phyloP scores from a whole-genome alignment of 2,888 invertebrate genomes.

The Drosophila macrothrix region DNA sequence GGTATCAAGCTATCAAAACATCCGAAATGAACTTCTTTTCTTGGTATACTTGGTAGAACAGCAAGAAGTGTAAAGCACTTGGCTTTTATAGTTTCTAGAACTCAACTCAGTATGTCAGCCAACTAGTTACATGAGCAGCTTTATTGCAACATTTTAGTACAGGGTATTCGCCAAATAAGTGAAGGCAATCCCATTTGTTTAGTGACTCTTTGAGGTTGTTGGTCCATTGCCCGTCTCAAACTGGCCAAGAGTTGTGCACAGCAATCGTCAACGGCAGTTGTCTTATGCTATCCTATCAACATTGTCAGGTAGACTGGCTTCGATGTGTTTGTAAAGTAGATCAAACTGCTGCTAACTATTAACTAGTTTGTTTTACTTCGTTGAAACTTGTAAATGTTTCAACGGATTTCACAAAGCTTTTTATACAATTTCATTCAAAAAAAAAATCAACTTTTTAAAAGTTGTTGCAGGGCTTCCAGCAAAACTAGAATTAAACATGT shows the following conservation, averaged over 20 bases:
- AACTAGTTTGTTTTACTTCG: neutral
- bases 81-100: neutral
- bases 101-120: neutral
- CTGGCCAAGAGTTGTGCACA: slow-evolving; percentile 9
- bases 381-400: neutral
- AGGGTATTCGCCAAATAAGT: neutral
- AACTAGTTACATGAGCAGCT: neutral
- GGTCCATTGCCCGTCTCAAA: neutral
- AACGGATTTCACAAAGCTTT: neutral
- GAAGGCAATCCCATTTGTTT: slow-evolving; percentile 40
- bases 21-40: neutral
- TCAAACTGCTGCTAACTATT: neutral
- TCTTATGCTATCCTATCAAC: neutral
- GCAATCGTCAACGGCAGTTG: slow-evolving; percentile 19
- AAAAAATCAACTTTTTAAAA: neutral
- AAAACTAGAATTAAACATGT: neutral
- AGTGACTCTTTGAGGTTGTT: slow-evolving; percentile 21
- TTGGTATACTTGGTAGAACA: neutral
- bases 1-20: neutral
- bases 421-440: neutral
- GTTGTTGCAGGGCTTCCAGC: neutral
- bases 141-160: neutral
- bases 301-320: neutral
- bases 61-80: neutral
- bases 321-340: neutral